Evolutionary conservation across 2,113 vertebrate genomes (phyloP), one percentile per base, ranked within the genome.

Genomic region (Camelus dromedarius): DNA sequence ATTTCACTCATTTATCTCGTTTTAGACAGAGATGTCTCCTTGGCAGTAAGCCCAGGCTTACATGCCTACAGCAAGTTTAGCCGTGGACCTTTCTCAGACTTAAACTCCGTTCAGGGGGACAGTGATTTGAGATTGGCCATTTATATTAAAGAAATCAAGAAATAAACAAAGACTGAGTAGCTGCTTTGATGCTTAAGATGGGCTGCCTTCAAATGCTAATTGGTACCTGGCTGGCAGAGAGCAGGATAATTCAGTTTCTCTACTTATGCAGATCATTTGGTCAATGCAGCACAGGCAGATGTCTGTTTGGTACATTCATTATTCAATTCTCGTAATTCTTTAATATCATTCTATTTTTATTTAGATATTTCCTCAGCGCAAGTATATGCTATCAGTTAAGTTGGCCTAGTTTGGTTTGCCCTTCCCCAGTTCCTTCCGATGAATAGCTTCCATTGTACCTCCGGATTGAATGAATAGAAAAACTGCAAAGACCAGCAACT

Each of bases 61-160:
- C 30, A 30, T 56, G 32, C 54, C 24, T 52, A 26, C 1, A 76
- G 32, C 56, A 48, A 86, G 20, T 32, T 56, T 62, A 69, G 30
- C 80, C 1, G 0, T 52, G 46, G 48, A n/a, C 35, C 20, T 70
- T 91, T n/a, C 22, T 66, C 30, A 16, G 35, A 11, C 50, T 84
- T 35, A 28, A 91, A 82, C 19, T 95, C 50, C 60, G 30, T 91
- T 48, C n/a, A 69, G 22, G 26, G 48, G 19, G 6, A 42, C 38
- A 62, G 6, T 58, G 28, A 69, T 83, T 93, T 91, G 72, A 13
- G 16, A 93, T 10, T 92, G 48, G 22, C 18, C 13, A 18, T 88
- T 77, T 86, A 67, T 77, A 85, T 96, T 91, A 92, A 84, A 95
- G 77, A 93, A 89, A 89, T 89, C 89, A 91, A 91, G 76, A 90